Conservation (phyloP, 37 sponge, comb jelly and placozoan species). For the Cliona cf. orientalis region DNA sequence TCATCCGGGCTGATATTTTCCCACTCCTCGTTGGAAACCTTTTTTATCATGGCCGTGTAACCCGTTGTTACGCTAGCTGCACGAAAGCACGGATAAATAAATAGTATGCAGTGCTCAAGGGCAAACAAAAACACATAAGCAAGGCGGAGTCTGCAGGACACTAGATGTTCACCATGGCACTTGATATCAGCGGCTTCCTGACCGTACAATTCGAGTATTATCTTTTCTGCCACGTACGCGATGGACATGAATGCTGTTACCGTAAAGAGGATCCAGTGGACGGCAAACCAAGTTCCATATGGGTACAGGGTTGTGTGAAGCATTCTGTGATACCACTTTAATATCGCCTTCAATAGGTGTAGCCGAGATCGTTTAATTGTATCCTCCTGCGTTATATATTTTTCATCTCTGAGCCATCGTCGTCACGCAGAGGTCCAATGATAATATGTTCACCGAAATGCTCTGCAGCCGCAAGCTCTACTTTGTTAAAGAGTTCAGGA, state of each 20-base stretch:
- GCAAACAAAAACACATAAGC: conserved; percentile 9
- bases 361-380: too few species aligned
- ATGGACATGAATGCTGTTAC: conserved; percentile 21
- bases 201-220: conserved; percentile 4
- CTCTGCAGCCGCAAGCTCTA: too few species aligned
- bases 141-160: not conserved
- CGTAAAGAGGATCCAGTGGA: conserved; percentile 30
- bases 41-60: not conserved
- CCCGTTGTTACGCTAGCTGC: conserved; percentile 21
- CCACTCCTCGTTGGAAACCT: conserved; percentile 12
- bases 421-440: too few species aligned
- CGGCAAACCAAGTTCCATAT: conserved; percentile 29
- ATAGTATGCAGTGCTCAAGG: conserved; percentile 17
- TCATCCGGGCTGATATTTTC: not conserved
- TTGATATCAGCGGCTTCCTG: not conserved
- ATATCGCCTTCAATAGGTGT: conserved; percentile 6
- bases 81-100: conserved; percentile 43
- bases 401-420: too few species aligned
- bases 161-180: conserved; percentile 1
- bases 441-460: too few species aligned
- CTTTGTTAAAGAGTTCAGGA: too few species aligned
- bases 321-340: not conserved
- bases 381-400: too few species aligned
- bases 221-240: conserved; percentile 10
- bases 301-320: not conserved